Conservation (phyloP, 2,888 invertebrate genomes). For the Alloscopus bannaensis region DNA sequence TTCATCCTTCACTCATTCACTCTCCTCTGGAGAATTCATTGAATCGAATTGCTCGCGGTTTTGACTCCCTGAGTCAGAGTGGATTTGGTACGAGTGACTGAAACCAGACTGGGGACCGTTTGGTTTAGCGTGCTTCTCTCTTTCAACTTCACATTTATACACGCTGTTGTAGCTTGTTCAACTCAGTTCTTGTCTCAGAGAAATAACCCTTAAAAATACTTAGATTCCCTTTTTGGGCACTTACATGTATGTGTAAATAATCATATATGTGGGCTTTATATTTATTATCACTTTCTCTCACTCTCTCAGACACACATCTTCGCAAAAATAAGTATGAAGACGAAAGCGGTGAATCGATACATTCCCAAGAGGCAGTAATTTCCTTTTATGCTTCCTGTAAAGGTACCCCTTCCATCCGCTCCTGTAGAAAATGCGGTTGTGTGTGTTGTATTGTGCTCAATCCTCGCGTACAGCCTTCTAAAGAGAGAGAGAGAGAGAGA, state of each 20-base stretch:
- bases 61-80: background rate
- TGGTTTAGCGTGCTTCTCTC: background rate
- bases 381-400: conserved; percentile 31
- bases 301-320: background rate
- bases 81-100: background rate
- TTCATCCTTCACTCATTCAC: background rate
- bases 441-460: background rate
- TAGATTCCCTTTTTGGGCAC: background rate
- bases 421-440: background rate
- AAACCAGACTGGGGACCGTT: background rate
- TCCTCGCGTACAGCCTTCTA: background rate
- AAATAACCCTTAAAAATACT: background rate
- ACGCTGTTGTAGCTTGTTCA: background rate
- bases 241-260: background rate
- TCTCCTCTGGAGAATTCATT: conserved; percentile 1
- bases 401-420: background rate
- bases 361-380: conserved; percentile 27
- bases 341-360: conserved; percentile 12
- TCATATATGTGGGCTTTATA: background rate
- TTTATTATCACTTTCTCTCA: background rate
- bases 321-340: background rate
- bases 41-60: conserved; percentile 2
- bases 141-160: background rate
- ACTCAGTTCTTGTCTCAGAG: background rate
- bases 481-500: conserved; percentile 4